Evolutionary conservation across 2,113 vertebrate genomes (phyloP), one percentile per base, ranked within the genome.

Genomic region (Sclerurus mexicanus): DNA sequence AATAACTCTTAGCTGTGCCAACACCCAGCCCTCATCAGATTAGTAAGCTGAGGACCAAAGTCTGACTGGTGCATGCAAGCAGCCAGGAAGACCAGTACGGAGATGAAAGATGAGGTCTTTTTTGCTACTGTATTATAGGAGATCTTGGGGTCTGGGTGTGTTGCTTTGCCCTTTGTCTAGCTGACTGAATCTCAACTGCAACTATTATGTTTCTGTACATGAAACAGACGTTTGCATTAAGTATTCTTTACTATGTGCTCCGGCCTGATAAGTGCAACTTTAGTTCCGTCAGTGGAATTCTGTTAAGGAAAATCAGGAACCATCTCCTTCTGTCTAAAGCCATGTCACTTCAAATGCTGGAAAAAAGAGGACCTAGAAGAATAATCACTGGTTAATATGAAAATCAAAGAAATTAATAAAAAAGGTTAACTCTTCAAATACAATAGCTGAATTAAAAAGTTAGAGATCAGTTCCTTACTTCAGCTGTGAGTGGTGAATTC

Each of bases 381-480:
- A 53, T 44, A 66, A 83, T 68, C 39, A 69, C 50, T 62, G 28
- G 23, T n/a, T 76, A 82, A 80, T 33, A 76, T 0, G 4, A 22
- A 80, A 69, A 85, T 9, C 17, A 12, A 68, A 69, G 12, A 77
- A 62, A 53, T 59, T 1, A 84, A 55, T 59, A 39, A 55, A 74
- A 90, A 73, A 25, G 14, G 7, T 40, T 90, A 86, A 84, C 23
- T 59, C 40, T 50, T 66, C 67, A 95, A 92, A 86, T 55, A 67
- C 5, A 91, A 52, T 6, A 86, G 10, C 30, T 55, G 31, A 19
- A 78, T 55, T 59, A 53, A 83, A 66, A 90, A 73, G 4, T 5
- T 44, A 58, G 27, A 86, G 30, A 55, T 52, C 39, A 75, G 20
- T 52, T 90, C 30, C 25, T 79, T 90, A 58, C 39, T 89, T 89